Conservation (phyloP, 2,888 invertebrate genomes). For the Drosophila atroscutellata region DNA sequence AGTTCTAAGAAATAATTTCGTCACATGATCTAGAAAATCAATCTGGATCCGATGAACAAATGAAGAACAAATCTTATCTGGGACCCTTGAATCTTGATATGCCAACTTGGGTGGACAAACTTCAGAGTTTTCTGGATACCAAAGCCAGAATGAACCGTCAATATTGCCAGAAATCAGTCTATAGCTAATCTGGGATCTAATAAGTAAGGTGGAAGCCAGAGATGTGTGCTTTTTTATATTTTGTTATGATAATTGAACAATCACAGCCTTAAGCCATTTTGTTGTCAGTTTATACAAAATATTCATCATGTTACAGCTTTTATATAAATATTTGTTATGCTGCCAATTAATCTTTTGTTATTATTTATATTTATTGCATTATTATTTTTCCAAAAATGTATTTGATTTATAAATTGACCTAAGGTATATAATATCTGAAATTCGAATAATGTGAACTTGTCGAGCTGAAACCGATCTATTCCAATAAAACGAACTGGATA, state of each 20-base stretch:
- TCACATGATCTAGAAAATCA: not conserved
- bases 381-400: too few species aligned
- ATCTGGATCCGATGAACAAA: not conserved
- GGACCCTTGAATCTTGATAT: not conserved
- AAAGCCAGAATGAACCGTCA: constrained; percentile 7
- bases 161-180: not conserved
- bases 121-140: constrained; percentile 1
- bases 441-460: not conserved
- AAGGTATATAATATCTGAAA: not conserved
- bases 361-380: too few species aligned
- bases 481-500: constrained; percentile 6
- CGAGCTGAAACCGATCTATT: not conserved
- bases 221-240: not conserved
- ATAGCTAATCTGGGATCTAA: not conserved
- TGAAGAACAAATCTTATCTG: not conserved
- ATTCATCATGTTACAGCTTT: too few species aligned
- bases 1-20: not conserved
- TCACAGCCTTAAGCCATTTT: too few species aligned
- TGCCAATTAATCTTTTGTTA: too few species aligned
- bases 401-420: not conserved
- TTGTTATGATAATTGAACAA: too few species aligned
- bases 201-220: not conserved
- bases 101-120: not conserved
- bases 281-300: not conserved
- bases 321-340: too few species aligned